Evolutionary conservation across 53 echinoderm and acorn worm genomes (phyloP), one percentile per base, ranked within the genome.

Genomic region (Crossaster papposus): DNA sequence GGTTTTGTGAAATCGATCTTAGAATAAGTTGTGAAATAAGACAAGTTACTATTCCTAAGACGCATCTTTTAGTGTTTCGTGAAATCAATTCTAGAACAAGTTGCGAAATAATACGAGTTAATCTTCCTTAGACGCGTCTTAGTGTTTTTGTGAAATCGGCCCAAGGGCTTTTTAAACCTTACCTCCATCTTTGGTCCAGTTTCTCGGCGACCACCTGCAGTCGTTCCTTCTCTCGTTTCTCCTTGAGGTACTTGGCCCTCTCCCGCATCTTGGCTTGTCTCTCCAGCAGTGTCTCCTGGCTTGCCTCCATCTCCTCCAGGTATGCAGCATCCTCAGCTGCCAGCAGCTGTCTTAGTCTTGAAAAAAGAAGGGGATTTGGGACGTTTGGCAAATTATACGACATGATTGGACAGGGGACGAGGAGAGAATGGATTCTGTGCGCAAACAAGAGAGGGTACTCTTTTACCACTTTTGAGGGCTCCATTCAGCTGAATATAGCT

Each of bases 181-280:
- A 95, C 99, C 99, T 99, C 99, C 99, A 96, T 93, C 88, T 96
- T 80, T 99, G 99, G 83, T 99, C 99, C 9, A 93, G 81, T 77
- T 99, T 99, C 83, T 96, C 99, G 30, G 99, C 99, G 28, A 99
- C 99, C 34, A 96, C 38, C 90, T 94, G 89, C 32, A 99, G 81
- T 35, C 99, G 90, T 72, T 99, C 99, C 70, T 81, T 81, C 81
- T 99, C 99, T 73, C 99, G 92, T 65, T 99, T 99, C 90, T 99
- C 96, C 89, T 99, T 99, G 37, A 99, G 83, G 79, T 79, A 96
- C 64, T 93, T 94, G 63, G 96, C 99, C 29, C 99, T 31, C 64
- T 96, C 96, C 85, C 99, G 92, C 99, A 99, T 99, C 94, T 96
- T 99, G 24, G 99, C 91, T 71, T 96, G 96, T 50, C 99, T 85